A percentile compares a stretch with the other conserved stretches of the same genome.
phyloP scores from a whole-genome alignment of 2,888 invertebrate genomes.

The Pachymerium ferrugineum region DNA sequence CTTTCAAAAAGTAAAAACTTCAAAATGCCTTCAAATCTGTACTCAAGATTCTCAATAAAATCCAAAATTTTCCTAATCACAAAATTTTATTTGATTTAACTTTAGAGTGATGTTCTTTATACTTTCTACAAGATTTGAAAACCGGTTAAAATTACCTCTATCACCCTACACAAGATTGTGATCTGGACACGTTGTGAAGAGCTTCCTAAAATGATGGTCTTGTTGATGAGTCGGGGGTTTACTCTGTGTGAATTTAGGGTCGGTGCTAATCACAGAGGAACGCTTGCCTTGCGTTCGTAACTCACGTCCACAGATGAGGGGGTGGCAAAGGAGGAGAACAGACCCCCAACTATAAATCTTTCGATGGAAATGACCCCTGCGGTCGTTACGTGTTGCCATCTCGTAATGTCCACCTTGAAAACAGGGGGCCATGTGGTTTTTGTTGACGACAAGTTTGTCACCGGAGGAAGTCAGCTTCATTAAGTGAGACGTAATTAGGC shows the following conservation, averaged over 20 bases:
- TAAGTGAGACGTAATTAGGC: slow-evolving; percentile 13
- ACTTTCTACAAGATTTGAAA: no score
- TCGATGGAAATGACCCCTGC: not conserved
- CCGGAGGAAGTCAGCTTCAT: not conserved
- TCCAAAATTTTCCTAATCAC: no score
- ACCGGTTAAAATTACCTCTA: no score
- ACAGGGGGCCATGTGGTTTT: not conserved
- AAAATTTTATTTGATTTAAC: no score
- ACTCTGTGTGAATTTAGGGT: not conserved
- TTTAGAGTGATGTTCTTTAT: no score
- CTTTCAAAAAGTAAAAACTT: no score
- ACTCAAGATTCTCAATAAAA: no score
- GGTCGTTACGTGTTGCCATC: not conserved
- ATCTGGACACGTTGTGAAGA: no score
- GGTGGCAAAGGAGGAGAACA: not conserved
- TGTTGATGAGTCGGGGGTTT: not conserved
- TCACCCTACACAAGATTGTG: no score
- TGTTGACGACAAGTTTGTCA: not conserved
- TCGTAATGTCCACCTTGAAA: not conserved
- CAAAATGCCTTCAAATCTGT: no score
- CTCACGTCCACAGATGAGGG: not conserved
- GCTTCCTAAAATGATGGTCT: not conserved
- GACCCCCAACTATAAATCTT: not conserved
- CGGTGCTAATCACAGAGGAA: slow-evolving; percentile 5
- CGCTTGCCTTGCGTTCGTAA: slow-evolving; percentile 8